Conservation (phyloP, 2,113 vertebrate genomes). For the Rhinoderma darwinii region DNA sequence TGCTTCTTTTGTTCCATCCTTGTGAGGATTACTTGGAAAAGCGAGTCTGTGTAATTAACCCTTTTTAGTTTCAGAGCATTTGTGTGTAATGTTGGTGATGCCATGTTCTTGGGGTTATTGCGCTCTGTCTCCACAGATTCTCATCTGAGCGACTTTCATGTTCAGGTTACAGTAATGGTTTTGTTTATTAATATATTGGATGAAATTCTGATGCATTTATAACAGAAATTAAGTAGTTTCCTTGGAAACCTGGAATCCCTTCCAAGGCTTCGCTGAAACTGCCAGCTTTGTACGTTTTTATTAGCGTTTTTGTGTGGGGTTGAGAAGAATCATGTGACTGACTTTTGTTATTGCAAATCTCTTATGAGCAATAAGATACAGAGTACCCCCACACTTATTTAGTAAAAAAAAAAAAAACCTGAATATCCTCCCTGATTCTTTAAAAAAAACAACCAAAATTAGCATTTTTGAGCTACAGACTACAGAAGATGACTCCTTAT, state of each 20-base stretch:
- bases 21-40: neutral
- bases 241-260: conserved; percentile 50
- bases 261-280: neutral
- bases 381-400: neutral
- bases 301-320: conserved; percentile 33
- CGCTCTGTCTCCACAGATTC: neutral
- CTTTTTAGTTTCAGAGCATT: neutral
- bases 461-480: neutral
- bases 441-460: neutral
- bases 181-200: conserved; percentile 44
- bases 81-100: neutral
- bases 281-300: conserved; percentile 28
- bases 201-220: conserved; percentile 32
- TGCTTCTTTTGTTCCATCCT: conserved; percentile 25
- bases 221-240: conserved; percentile 38
- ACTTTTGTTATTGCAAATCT: conserved; percentile 23
- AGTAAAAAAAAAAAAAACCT: neutral
- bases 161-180: conserved; percentile 14
- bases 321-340: conserved; percentile 3
- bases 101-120: neutral
- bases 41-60: neutral
- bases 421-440: neutral
- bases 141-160: neutral
- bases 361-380: neutral
- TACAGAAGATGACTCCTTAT: conserved; percentile 10